A percentile compares a stretch with the other conserved stretches of the same genome.
Evolutionary conservation across 2,888 invertebrate species (phyloP).

Genomic region (Zygogramma bicolorata): DNA sequence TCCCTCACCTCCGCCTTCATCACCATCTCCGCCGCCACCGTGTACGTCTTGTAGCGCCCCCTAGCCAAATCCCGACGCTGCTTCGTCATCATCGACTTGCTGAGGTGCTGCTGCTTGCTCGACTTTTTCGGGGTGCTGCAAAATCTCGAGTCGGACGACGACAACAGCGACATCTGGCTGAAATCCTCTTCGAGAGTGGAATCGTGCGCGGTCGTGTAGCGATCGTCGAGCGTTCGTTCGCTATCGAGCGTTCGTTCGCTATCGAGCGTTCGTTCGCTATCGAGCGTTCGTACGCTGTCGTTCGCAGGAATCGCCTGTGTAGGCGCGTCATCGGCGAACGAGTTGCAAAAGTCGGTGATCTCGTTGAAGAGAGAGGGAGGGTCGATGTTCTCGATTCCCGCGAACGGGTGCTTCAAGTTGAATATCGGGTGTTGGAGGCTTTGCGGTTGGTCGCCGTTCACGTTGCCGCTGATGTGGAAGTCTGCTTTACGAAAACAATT

Average conservation of each 20-base stretch:
- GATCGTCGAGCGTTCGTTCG: conserved; percentile 57
- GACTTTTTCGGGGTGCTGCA: too few relatives aligned
- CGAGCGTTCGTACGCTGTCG: too few relatives aligned
- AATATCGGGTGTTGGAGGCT: conserved; percentile 50
- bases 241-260: too few relatives aligned
- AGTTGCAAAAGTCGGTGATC: conserved; percentile 71
- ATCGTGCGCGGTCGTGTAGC: conserved; percentile 64
- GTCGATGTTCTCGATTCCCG: conserved; percentile 77
- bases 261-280: too few relatives aligned
- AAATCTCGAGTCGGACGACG: too few relatives aligned
- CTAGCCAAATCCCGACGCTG: conserved; percentile 81
- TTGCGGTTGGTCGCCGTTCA: conserved; percentile 49
- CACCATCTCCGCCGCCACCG: conserved; percentile 76
- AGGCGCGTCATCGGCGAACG: conserved; percentile 67
- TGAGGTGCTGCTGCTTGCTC: conserved; percentile 70
- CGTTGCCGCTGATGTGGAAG: conserved; percentile 63
- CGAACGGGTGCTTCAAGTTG: conserved; percentile 67
- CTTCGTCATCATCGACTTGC: conserved; percentile 76
- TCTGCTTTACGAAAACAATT: conserved; percentile 66
- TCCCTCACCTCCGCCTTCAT: conserved; percentile 61
- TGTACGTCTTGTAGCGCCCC: conserved; percentile 87
- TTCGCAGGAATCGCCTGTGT: conserved; percentile 70
- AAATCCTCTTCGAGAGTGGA: conserved; percentile 58
- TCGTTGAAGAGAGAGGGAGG: conserved; percentile 80
- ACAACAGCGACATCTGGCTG: conserved; percentile 65